Evolutionary conservation across 2,797 vertebrate genomes (phyloP).

Genomic region (Enteromius treurensis): DNA sequence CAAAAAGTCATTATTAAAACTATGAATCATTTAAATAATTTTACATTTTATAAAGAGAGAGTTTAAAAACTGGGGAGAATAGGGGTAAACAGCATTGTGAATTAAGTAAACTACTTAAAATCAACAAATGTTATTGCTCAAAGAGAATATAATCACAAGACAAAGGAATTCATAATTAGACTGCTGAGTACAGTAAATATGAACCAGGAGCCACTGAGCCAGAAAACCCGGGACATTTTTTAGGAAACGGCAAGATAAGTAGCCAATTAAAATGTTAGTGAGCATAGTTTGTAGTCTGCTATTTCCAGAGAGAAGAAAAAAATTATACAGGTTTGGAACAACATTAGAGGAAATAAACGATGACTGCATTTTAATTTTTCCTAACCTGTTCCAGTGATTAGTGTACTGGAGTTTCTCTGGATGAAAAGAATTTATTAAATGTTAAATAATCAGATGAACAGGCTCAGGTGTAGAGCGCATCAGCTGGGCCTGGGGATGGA

Average conservation of each 20-base stretch:
- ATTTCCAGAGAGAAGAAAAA: neutral
- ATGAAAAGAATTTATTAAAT: slow-evolving; percentile 12
- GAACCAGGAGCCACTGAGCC: neutral
- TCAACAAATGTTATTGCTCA: neutral
- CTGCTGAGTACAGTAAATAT: neutral
- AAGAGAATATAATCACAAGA: neutral
- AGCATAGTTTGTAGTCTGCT: neutral
- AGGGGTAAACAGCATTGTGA: neutral
- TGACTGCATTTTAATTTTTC: neutral
- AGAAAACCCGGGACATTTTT: neutral
- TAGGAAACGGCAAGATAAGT: neutral
- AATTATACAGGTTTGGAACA: neutral
- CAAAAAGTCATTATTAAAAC: neutral
- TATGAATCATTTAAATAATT: neutral
- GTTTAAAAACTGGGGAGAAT: neutral
- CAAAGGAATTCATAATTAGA: neutral
- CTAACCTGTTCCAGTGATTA: slow-evolving; percentile 10
- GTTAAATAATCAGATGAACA: neutral
- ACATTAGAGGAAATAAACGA: neutral
- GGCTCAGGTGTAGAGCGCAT: neutral
- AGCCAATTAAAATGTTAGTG: slow-evolving; percentile 15
- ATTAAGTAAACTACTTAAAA: neutral
- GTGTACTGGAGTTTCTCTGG: neutral
- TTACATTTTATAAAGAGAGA: neutral
- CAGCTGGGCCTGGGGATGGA: slow-evolving; percentile 1